A percentile compares a stretch with the other conserved stretches of the same genome.
Conservation (phyloP, 2,888 invertebrate species). For the Dioctria rufipes region DNA sequence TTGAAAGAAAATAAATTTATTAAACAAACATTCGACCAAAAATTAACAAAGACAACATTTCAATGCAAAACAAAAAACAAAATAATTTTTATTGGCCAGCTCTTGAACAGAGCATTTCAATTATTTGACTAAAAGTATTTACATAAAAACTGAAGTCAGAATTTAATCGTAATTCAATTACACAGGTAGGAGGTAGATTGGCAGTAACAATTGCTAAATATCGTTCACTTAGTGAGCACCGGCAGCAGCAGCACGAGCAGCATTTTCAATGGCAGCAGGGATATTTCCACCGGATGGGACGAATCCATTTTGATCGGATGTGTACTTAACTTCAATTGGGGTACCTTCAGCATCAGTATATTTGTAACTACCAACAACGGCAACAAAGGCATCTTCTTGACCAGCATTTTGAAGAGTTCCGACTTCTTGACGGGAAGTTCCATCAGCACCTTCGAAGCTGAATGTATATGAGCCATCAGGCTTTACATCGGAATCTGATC, state of each 20-base stretch:
- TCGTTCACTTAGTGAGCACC: background rate
- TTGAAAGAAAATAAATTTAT: background rate
- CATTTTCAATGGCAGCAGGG: slow-evolving; percentile 66
- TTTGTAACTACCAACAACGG: slow-evolving; percentile 67
- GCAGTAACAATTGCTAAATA: background rate
- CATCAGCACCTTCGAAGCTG: slow-evolving; percentile 65
- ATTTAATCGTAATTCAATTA: background rate
- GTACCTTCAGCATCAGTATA: slow-evolving; percentile 66
- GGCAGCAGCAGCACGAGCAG: slow-evolving; percentile 64
- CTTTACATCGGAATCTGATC: slow-evolving; percentile 63
- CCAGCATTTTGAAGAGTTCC: slow-evolving; percentile 64
- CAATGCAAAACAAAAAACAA: background rate
- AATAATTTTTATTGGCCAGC: slow-evolving; percentile 22
- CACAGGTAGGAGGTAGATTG: background rate
- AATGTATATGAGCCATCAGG: slow-evolving; percentile 66
- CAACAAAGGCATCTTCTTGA: slow-evolving; percentile 64
- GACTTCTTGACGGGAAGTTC: slow-evolving; percentile 64
- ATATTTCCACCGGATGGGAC: slow-evolving; percentile 67
- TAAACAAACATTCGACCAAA: background rate
- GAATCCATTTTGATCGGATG: slow-evolving; percentile 69
- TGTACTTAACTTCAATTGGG: slow-evolving; percentile 68
- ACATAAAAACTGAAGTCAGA: slow-evolving; percentile 8
- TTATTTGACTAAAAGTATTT: background rate
- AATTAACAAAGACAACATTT: background rate
- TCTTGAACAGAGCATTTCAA: background rate